These are phyloP conservation scores for Acleris emargana DNA, from an alignment of 2,888 invertebrate genomes.

Conservation along the genomic window DNA sequence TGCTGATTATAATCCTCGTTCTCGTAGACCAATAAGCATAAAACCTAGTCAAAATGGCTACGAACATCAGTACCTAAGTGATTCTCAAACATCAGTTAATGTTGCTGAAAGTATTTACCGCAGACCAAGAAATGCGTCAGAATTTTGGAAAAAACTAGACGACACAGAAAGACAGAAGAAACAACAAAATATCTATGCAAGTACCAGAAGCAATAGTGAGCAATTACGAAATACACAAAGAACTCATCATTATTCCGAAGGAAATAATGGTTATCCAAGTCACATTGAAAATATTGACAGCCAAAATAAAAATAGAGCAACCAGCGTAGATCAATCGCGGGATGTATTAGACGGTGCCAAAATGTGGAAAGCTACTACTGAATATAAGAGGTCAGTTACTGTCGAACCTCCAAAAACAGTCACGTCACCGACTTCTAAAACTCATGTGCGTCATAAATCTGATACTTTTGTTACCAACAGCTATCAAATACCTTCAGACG, in stretches of 20 bases:
- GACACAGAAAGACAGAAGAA: conserved; percentile 73
- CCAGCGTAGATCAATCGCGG: conserved; percentile 49
- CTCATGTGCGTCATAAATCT: conserved; percentile 75
- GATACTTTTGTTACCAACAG: conserved; percentile 68
- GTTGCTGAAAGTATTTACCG: conserved; percentile 62
- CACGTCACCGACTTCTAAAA: conserved; percentile 67
- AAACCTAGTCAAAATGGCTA: conserved; percentile 75
- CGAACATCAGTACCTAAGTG: conserved; percentile 78
- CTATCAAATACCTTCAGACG: conserved; percentile 73
- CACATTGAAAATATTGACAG: conserved; percentile 57
- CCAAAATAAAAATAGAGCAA: conserved; percentile 50
- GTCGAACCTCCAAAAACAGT: conserved; percentile 64
- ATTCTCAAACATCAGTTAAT: conserved; percentile 72
- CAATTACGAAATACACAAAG: conserved; percentile 59
- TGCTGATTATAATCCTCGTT: conserved; percentile 88
- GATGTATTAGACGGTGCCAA: conserved; percentile 72
- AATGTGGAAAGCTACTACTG: conserved; percentile 79
- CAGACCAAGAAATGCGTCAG: conserved; percentile 81
- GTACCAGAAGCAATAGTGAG: conserved; percentile 70
- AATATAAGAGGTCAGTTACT: conserved; percentile 72
- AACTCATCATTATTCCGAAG: conserved; percentile 53
- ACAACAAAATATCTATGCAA: conserved; percentile 64
- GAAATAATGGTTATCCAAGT: conserved; percentile 60
- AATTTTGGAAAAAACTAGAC: conserved; percentile 87
- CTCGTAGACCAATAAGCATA: conserved; percentile 88